Conservation (phyloP, 2,797 vertebrate genomes). For the Passerculus sandwichensis region DNA sequence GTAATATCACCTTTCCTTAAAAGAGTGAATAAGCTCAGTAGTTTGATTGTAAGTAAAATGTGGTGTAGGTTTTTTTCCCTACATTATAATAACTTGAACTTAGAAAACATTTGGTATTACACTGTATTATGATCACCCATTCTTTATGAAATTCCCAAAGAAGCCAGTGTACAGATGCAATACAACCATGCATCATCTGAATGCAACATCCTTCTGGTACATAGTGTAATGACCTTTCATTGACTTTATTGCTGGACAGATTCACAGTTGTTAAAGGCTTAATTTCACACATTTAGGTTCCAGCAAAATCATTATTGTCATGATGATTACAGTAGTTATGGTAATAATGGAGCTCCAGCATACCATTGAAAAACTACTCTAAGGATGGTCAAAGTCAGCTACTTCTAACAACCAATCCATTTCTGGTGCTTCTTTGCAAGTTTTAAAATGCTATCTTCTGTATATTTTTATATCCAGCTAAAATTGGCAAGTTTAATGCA, state of each 20-base stretch:
- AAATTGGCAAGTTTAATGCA: constrained; percentile 27
- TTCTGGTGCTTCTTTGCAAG: constrained; percentile 16
- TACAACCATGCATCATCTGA: neutral
- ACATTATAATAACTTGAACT: neutral
- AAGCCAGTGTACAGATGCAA: neutral
- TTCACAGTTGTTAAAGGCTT: constrained; percentile 68
- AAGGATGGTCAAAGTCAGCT: constrained; percentile 41
- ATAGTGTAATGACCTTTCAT: constrained; percentile 11
- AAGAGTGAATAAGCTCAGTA: neutral
- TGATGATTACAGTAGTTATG: constrained; percentile 64
- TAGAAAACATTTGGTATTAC: neutral
- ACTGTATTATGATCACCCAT: neutral
- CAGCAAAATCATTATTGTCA: constrained; percentile 64
- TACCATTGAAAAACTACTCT: constrained; percentile 12
- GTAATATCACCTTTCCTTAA: neutral
- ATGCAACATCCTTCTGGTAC: neutral
- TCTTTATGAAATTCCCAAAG: neutral
- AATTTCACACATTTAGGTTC: constrained; percentile 74
- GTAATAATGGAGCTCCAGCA: constrained; percentile 54
- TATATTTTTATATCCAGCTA: constrained; percentile 1
- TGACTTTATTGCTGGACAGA: constrained; percentile 48
- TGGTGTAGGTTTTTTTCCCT: neutral
- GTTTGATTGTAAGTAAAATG: neutral
- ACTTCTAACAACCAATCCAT: constrained; percentile 9
- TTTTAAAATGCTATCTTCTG: constrained; percentile 22